These are phyloP conservation scores for Ceyx cyanopectus DNA, from an alignment of 2,113 vertebrate species.

Conservation along the genomic window DNA sequence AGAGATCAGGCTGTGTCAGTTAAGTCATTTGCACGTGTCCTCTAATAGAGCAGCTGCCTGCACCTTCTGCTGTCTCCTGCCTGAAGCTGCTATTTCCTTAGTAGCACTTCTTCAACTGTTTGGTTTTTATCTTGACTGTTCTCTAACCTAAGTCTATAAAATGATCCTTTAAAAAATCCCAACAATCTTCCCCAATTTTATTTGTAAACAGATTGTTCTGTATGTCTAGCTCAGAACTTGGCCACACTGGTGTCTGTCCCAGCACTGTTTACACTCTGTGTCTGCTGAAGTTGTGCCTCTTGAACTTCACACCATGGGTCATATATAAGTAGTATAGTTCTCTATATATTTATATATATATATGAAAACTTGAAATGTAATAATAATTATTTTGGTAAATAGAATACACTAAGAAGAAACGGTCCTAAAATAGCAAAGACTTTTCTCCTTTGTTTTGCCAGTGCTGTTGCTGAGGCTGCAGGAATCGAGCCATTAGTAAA, in stretches of 20 bases:
- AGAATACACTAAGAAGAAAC: not conserved
- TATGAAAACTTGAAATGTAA: not conserved
- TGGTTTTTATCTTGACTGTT: not conserved
- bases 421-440: not conserved
- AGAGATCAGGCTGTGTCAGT: not conserved
- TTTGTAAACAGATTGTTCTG: not conserved
- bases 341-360: not conserved
- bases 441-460: constrained; percentile 38
- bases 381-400: not conserved
- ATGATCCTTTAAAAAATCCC: not conserved
- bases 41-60: not conserved
- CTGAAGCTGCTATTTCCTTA: not conserved
- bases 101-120: not conserved
- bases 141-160: not conserved
- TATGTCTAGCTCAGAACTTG: not conserved
- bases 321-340: not conserved
- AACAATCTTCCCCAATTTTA: not conserved
- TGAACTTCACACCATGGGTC: not conserved
- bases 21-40: not conserved
- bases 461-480: constrained; percentile 81
- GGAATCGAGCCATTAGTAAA: constrained; percentile 80
- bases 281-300: not conserved
- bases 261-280: not conserved
- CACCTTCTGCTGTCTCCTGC: not conserved
- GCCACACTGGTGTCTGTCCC: not conserved